Conservation (phyloP, 1,140 invertebrate species). For the Drosophila teissieri region DNA sequence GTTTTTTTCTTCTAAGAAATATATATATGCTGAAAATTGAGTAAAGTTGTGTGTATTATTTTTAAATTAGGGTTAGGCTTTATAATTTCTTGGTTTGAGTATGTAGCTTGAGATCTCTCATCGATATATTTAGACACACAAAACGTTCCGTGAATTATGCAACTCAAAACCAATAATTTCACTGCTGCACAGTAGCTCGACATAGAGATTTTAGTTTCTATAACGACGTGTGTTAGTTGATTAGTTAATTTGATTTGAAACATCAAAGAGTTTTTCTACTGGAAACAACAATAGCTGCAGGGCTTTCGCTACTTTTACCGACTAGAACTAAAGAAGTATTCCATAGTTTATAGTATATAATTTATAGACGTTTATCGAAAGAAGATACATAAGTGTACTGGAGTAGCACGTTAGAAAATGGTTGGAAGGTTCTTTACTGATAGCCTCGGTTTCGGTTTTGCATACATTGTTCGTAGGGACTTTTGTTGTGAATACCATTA, state of each 20-base stretch:
- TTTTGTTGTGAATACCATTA: constrained; percentile 63
- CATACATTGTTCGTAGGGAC: constrained; percentile 27
- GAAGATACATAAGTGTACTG: constrained; percentile 16
- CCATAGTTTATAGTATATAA: constrained; percentile 13
- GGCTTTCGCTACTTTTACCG: constrained; percentile 47
- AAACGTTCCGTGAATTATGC: constrained; percentile 64
- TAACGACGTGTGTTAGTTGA: constrained; percentile 23
- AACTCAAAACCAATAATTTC: constrained; percentile 56
- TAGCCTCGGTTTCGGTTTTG: constrained; percentile 64
- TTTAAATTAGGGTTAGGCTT: constrained; percentile 29
- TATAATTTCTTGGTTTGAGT: constrained; percentile 23
- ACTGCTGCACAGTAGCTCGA: constrained; percentile 68
- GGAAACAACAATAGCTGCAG: constrained; percentile 62
- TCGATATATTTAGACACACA: constrained; percentile 29
- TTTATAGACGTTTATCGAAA: constrained; percentile 40
- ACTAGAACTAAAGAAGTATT: constrained; percentile 33
- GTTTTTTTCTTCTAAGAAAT: constrained; percentile 50
- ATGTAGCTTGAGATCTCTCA: constrained; percentile 20
- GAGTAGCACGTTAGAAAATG: constrained; percentile 27
- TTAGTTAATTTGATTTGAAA: constrained; percentile 16
- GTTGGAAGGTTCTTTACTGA: constrained; percentile 81
- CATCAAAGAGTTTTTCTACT: constrained; percentile 17
- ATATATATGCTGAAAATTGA: constrained; percentile 32
- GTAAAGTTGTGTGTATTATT: constrained; percentile 35
- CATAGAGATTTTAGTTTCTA: constrained; percentile 21